Conservation (phyloP, 1,140 invertebrate genomes). For the Maconellicoccus hirsutus region DNA sequence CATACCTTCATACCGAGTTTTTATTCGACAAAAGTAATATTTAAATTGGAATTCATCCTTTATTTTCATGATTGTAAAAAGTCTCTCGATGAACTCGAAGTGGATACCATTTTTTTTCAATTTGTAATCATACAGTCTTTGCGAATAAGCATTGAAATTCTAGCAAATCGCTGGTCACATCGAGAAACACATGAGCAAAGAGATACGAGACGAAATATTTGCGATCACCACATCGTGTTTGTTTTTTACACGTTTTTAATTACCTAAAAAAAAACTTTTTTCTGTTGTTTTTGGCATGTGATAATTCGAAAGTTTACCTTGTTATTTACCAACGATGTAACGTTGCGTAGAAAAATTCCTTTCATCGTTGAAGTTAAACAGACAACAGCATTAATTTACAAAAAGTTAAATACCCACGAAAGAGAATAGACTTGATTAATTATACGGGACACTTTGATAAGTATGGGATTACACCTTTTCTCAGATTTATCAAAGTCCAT, state of each 20-base stretch:
- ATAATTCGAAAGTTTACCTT: not conserved
- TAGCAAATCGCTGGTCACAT: no score
- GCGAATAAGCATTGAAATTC: no score
- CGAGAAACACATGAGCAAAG: no score
- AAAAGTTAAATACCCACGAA: constrained; percentile 18
- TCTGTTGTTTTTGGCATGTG: constrained; percentile 1
- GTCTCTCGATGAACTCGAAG: no score
- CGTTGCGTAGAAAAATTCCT: not conserved
- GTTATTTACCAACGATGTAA: not conserved
- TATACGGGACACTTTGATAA: constrained; percentile 7
- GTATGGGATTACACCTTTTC: constrained; percentile 17
- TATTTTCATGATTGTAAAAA: no score
- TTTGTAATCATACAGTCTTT: no score
- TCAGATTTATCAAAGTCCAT: constrained; percentile 17
- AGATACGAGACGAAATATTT: no score
- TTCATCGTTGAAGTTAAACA: constrained; percentile 17
- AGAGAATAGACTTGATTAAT: constrained; percentile 14
- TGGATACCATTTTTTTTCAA: no score
- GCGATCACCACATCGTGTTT: no score
- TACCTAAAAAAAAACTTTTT: not conserved
- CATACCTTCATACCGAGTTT: no score
- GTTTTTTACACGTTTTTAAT: not conserved
- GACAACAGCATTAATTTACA: constrained; percentile 12
- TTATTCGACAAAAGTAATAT: no score
- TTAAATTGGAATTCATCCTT: no score